Percentiles rank a stretch among this genome's conserved stretches.
Conservation (phyloP, 2,113 vertebrate genomes). For the Oreotrochilus melanogaster region DNA sequence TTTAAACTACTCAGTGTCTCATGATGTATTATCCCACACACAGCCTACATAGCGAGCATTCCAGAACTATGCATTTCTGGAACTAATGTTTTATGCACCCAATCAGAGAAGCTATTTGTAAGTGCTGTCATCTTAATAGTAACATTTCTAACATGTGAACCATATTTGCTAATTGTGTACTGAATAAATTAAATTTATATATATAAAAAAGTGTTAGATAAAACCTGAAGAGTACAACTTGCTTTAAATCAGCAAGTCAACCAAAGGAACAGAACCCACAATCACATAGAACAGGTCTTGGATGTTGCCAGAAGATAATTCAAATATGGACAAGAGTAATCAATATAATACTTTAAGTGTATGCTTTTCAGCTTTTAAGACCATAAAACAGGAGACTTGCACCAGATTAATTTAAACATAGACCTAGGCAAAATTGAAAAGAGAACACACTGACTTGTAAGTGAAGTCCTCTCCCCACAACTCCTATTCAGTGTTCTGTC, state of each 20-base stretch:
- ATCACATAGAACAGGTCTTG: background rate
- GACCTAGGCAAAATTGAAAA: background rate
- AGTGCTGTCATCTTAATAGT: background rate
- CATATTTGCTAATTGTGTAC: background rate
- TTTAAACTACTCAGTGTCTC: conserved; percentile 6
- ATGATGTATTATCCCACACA: conserved; percentile 37
- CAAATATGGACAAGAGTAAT: background rate
- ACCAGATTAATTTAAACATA: background rate
- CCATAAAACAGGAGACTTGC: background rate
- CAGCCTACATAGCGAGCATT: conserved; percentile 31
- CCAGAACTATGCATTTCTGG: conserved; percentile 15
- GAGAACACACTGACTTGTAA: fast-evolving
- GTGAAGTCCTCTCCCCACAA: background rate
- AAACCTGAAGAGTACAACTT: background rate
- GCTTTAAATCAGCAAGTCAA: background rate
- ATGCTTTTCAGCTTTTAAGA: background rate
- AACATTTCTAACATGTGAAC: background rate
- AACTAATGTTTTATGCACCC: conserved; percentile 1
- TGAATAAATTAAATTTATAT: background rate
- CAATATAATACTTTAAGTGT: background rate
- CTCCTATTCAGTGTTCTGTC: background rate
- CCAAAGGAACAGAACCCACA: background rate
- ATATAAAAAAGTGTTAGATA: background rate
- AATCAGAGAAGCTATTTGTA: background rate
- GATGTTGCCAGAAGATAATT: background rate